phyloP scores from a whole-genome alignment of 2,113 vertebrate species.

The Hippocampus guttulatus region DNA sequence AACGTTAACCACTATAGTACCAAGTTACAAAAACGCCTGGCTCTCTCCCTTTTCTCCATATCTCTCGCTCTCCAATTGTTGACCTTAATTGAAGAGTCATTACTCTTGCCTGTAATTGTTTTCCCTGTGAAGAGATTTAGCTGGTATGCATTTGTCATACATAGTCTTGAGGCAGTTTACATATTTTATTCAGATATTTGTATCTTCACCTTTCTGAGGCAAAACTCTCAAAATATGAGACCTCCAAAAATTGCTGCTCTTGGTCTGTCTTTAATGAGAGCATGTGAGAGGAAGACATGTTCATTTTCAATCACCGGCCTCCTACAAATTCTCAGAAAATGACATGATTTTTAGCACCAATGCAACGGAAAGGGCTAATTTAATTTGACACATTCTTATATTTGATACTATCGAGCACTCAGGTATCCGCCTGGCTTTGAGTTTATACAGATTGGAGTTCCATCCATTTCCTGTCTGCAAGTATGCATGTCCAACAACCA shows the following conservation, averaged over 20 bases:
- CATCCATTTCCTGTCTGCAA: conserved; percentile 63
- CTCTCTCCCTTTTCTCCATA: conserved; percentile 29
- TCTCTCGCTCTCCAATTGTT: conserved; percentile 33
- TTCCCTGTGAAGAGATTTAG: conserved; percentile 51
- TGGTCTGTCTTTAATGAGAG: conserved; percentile 37
- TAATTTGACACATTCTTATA: conserved; percentile 58
- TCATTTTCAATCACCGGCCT: conserved; percentile 26
- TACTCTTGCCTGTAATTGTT: conserved; percentile 38
- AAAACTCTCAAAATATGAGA: neutral
- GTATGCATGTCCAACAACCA: conserved; percentile 48
- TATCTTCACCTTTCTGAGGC: neutral
- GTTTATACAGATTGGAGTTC: conserved; percentile 68
- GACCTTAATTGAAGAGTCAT: conserved; percentile 40
- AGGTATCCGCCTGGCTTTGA: conserved; percentile 51
- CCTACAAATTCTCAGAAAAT: conserved; percentile 25
- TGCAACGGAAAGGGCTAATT: conserved; percentile 42
- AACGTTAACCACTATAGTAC: neutral
- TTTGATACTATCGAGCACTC: conserved; percentile 62
- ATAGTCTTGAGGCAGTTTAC: conserved; percentile 23
- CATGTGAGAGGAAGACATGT: conserved; percentile 38
- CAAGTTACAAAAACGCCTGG: conserved; percentile 61
- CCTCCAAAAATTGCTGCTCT: neutral
- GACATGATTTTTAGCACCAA: conserved; percentile 44
- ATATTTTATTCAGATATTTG: conserved; percentile 18
- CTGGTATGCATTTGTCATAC: conserved; percentile 38